Percentiles rank a stretch among this genome's conserved stretches.
phyloP scores from a whole-genome alignment of 1,140 invertebrate species.

The Globodera rostochiensis region DNA sequence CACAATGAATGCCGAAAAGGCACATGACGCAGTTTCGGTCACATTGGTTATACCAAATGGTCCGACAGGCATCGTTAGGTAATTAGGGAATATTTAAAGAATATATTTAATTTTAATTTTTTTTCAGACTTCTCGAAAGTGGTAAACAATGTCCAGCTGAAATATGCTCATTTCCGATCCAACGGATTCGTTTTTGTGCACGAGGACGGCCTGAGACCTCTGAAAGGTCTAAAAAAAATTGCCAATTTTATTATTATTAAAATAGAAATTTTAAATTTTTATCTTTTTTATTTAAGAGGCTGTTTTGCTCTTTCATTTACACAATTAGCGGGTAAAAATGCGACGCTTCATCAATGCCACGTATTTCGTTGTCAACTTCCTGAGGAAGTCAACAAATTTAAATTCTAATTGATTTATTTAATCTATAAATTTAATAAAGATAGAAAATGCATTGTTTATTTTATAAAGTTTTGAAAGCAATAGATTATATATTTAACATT shows the following conservation, averaged over 20 bases:
- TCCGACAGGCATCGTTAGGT: constrained; percentile 75
- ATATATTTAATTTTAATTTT: constrained; percentile 16
- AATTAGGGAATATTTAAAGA: constrained; percentile 48
- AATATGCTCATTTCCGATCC: constrained; percentile 85
- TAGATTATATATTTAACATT: constrained; percentile 64
- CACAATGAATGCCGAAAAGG: constrained; percentile 78
- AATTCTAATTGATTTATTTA: constrained; percentile 50
- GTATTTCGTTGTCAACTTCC: constrained; percentile 92
- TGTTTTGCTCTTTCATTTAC: constrained; percentile 98
- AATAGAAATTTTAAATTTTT: background rate
- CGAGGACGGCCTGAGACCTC: constrained; percentile 80
- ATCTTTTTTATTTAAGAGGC: constrained; percentile 67
- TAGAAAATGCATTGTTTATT: constrained; percentile 7
- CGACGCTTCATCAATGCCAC: constrained; percentile 84
- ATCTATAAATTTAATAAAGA: constrained; percentile 22
- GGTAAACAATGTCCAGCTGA: constrained; percentile 80
- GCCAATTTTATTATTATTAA: background rate
- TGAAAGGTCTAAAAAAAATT: constrained; percentile 69
- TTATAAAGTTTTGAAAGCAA: background rate
- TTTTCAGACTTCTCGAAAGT: constrained; percentile 82
- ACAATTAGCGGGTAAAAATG: constrained; percentile 74
- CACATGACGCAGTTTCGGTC: constrained; percentile 76
- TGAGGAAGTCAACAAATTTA: constrained; percentile 82
- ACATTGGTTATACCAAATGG: constrained; percentile 85
- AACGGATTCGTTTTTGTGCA: constrained; percentile 90